A percentile compares a stretch with the other conserved stretches of the same genome.
Conservation (phyloP, 1,140 invertebrate genomes). For the Copidosoma floridanum region DNA sequence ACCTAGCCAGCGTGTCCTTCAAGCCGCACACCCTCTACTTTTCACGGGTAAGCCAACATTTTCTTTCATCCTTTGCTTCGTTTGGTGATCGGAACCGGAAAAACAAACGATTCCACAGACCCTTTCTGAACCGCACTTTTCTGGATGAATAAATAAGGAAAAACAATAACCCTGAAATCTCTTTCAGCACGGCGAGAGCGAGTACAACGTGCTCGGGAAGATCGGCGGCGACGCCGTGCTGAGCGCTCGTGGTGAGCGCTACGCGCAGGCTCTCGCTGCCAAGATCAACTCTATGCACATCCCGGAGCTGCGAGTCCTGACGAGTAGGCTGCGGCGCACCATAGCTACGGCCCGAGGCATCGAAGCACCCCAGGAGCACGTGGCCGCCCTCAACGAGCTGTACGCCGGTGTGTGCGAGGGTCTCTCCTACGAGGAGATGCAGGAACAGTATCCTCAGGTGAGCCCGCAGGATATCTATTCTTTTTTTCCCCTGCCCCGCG, state of each 20-base stretch:
- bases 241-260: slow-evolving; percentile 76
- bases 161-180: too few species aligned
- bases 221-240: slow-evolving; percentile 88
- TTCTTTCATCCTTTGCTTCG: slow-evolving; percentile 2
- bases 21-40: slow-evolving; percentile 73
- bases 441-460: slow-evolving; percentile 77
- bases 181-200: slow-evolving; percentile 85
- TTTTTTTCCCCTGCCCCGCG: too few species aligned
- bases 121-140: too few species aligned
- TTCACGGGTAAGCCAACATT: slow-evolving; percentile 61
- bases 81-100: too few species aligned
- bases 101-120: too few species aligned
- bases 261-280: slow-evolving; percentile 72
- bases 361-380: slow-evolving; percentile 76
- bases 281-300: slow-evolving; percentile 71
- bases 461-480: too few species aligned
- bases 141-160: too few species aligned
- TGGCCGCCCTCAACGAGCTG: slow-evolving; percentile 83
- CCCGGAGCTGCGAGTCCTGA: slow-evolving; percentile 79
- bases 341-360: slow-evolving; percentile 82
- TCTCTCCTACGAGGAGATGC: slow-evolving; percentile 91
- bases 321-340: slow-evolving; percentile 81
- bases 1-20: slow-evolving; percentile 73
- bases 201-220: slow-evolving; percentile 85
- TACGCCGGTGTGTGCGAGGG: slow-evolving; percentile 92